These are phyloP conservation scores for Geothlypis trichas DNA, from an alignment of 2,113 vertebrate genomes.

Conservation along the genomic window DNA sequence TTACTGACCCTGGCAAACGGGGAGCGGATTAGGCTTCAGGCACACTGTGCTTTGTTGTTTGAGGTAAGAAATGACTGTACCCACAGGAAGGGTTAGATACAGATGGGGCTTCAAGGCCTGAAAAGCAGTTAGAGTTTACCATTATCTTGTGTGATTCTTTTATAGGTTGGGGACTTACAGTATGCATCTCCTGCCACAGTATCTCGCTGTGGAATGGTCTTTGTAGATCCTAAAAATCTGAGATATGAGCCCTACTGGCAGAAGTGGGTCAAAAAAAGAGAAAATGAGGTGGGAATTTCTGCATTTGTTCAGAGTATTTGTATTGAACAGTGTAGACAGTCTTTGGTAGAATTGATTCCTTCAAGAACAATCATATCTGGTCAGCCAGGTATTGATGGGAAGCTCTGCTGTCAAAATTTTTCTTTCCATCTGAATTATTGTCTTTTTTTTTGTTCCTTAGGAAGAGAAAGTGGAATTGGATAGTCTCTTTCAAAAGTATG, in stretches of 20 bases:
- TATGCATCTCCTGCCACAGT: conserved; percentile 97
- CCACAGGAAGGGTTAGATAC: not conserved
- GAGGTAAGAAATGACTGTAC: conserved; percentile 72
- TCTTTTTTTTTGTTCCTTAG: conserved; percentile 19
- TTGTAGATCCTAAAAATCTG: conserved; percentile 95
- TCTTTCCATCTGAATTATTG: not conserved
- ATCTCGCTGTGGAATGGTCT: conserved; percentile 97
- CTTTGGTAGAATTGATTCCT: not conserved
- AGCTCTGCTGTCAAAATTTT: not conserved
- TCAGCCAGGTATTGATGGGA: not conserved
- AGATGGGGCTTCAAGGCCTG: not conserved
- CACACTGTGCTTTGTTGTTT: conserved; percentile 92
- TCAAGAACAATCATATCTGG: not conserved
- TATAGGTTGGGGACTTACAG: conserved; percentile 93
- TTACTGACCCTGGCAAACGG: conserved; percentile 94
- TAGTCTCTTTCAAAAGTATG: conserved; percentile 88
- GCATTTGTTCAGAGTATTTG: not conserved
- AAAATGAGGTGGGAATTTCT: conserved; percentile 72
- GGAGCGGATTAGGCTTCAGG: conserved; percentile 91
- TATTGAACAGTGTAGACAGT: not conserved
- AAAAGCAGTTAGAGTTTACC: not conserved
- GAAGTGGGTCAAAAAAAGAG: conserved; percentile 85
- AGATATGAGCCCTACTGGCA: conserved; percentile 90
- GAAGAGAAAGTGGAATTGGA: conserved; percentile 77
- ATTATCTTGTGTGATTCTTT: not conserved